Evolutionary conservation across 2,113 vertebrate genomes (phyloP), one percentile per base, ranked within the genome.

Genomic region (Triplophysa siluroides): DNA sequence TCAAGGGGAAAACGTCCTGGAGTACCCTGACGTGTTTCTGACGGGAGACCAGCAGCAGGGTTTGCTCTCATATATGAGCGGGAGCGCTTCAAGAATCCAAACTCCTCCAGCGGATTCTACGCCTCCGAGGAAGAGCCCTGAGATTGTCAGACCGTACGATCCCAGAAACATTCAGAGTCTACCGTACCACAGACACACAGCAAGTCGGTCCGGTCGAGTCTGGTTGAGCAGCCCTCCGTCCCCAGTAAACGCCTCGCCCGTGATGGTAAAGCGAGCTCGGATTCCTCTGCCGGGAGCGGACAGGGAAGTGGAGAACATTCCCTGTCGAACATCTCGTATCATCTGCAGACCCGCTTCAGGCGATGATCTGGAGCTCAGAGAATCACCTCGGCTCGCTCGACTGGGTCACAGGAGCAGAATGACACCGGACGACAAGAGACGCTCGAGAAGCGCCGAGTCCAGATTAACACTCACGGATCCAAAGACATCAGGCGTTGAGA

Each of bases 391-490:
- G 80, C 92, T 93, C 63, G 94, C 96, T 12, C 88, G 96, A 50
- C 87, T 91, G 5, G 94, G 94, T n/a, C 94, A 92, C 8, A 91
- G 95, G 72, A 93, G 89, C 78, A 88, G 94, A 69, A 91, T 96
- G 77, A 81, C 93, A 43, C 90, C 91, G 0, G 95, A 97, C 9
- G 94, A 97, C 64, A 91, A 93, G 72, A 94, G 93, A 66, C 91
- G 97, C 68, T 96, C 97, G 4, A 93, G 94, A 81, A 97, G 95
- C 1, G 90, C 93, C 52, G 97, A 98, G 11, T 93, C 92, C 12
- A 90, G 94, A 6, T 93, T 90, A 29, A 79, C 2, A 80, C 83
- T 24, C 4, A 50, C 4, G 13, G 11, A 13, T 50, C 47, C 13
- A 50, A 4, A 16, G 47, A 19, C 1, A 18, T 16, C 14, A 16